These are phyloP conservation scores for Hirtodrosophila cameraria DNA, from an alignment of 2,888 invertebrate genomes.

Conservation along the genomic window DNA sequence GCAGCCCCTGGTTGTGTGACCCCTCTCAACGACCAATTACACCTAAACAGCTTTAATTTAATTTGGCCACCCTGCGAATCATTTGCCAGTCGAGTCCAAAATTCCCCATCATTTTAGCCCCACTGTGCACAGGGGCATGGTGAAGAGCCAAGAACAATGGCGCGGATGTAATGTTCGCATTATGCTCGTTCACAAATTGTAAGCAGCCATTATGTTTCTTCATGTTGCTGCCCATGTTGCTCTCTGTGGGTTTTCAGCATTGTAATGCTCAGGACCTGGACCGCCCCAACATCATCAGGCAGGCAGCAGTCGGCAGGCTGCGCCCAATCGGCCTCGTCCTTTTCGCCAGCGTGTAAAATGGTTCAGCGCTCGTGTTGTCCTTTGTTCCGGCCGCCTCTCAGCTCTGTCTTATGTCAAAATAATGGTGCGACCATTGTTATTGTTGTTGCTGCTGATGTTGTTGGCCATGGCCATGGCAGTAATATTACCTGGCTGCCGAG, in stretches of 20 bases:
- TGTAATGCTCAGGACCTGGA: conserved; percentile 51
- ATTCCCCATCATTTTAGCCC: conserved; percentile 4
- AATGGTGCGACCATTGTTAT: conserved; percentile 62
- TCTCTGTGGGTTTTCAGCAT: conserved; percentile 45
- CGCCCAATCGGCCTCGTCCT: conserved; percentile 25
- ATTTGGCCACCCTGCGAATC: conserved; percentile 59
- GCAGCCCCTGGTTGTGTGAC: conserved; percentile 27
- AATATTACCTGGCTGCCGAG: conserved; percentile 32
- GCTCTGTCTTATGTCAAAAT: conserved; percentile 72
- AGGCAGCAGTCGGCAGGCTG: no score
- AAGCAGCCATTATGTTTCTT: conserved; percentile 81
- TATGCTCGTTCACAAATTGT: conserved; percentile 81
- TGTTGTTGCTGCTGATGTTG: conserved; percentile 17
- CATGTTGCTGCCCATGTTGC: conserved; percentile 62
- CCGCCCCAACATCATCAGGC: conserved; percentile 41
- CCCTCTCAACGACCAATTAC: conserved; percentile 79
- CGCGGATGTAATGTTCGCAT: conserved; percentile 80
- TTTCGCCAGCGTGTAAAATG: conserved; percentile 53
- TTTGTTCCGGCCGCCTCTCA: conserved; percentile 48
- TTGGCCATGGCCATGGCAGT: conserved; percentile 29
- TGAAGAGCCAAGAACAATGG: conserved; percentile 68
- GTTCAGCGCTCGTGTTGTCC: conserved; percentile 47
- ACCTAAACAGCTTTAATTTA: conserved; percentile 80
- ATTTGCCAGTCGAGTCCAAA: conserved; percentile 32
- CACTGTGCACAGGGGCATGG: conserved; percentile 1